phyloP scores from a whole-genome alignment of 2,797 vertebrate species.

The Capromys pilorides region DNA sequence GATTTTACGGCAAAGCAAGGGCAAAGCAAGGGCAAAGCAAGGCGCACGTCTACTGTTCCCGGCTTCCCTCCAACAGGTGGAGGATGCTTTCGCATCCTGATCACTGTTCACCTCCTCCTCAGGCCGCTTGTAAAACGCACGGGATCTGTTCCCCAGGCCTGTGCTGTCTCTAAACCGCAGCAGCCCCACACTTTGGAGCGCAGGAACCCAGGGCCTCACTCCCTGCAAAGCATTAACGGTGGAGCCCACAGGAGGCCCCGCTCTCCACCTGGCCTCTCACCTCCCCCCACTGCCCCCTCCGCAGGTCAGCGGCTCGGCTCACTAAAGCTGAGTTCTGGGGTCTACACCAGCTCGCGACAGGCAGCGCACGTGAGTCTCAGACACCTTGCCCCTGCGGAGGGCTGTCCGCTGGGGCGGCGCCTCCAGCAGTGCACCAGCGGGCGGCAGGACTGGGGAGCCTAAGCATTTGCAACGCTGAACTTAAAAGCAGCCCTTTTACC shows the following conservation, averaged over 20 bases:
- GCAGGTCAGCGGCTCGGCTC: no score
- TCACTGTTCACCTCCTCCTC: background rate
- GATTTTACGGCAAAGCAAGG: background rate
- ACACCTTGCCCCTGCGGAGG: background rate
- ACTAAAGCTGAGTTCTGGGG: no score
- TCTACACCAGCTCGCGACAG: no score
- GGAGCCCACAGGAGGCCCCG: background rate
- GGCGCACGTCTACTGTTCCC: background rate
- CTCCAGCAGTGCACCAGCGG: background rate
- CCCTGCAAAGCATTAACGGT: background rate
- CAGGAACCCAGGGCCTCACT: background rate
- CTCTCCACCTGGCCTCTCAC: no score
- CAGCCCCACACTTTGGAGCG: background rate
- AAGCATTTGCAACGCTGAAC: slow-evolving; percentile 47
- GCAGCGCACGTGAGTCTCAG: background rate
- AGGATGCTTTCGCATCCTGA: background rate
- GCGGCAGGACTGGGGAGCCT: background rate
- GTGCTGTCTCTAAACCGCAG: slow-evolving; percentile 41
- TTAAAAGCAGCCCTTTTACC: slow-evolving; percentile 84
- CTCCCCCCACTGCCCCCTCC: no score
- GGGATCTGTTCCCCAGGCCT: slow-evolving; percentile 1
- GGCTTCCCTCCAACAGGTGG: background rate
- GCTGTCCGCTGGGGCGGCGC: background rate
- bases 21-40: background rate
- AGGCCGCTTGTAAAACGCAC: background rate